Conservation (phyloP, 1,140 invertebrate species). For the Eumeta japonica region DNA sequence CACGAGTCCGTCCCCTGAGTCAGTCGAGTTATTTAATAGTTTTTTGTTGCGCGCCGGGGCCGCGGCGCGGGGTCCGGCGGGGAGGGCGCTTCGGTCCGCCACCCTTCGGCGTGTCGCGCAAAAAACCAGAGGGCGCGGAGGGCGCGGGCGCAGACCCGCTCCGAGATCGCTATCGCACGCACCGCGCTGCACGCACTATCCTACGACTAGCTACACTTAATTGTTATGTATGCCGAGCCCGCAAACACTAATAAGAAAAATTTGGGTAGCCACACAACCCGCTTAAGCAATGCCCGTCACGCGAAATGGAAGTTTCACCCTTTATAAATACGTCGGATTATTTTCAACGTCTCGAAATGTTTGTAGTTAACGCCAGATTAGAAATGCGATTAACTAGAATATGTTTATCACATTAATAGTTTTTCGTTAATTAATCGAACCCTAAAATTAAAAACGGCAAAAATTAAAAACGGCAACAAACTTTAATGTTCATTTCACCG, state of each 20-base stretch:
- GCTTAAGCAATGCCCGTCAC: no score
- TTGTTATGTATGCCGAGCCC: conserved; percentile 29
- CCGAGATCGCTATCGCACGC: conserved; percentile 54
- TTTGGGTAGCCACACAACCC: no score
- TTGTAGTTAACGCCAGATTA: no score
- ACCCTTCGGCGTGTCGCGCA: conserved; percentile 47
- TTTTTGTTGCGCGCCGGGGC: conserved; percentile 41
- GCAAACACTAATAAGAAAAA: not conserved
- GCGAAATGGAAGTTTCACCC: no score
- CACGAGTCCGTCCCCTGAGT: conserved; percentile 50
- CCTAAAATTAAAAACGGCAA: no score
- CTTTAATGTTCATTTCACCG: no score
- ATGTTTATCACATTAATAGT: no score
- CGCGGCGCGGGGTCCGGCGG: conserved; percentile 29
- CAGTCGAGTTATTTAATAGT: conserved; percentile 56
- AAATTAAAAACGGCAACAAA: no score
- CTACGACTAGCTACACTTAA: conserved; percentile 43
- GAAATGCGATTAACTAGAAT: no score
- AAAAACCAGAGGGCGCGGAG: conserved; percentile 43
- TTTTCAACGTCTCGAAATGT: no score
- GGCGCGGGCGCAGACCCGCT: conserved; percentile 21
- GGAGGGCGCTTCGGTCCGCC: conserved; percentile 48
- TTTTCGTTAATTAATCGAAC: no score
- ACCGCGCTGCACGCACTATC: conserved; percentile 54
- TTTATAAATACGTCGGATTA: no score